phyloP scores from a whole-genome alignment of 2,888 invertebrate species.

The Dryadula phaetusa region DNA sequence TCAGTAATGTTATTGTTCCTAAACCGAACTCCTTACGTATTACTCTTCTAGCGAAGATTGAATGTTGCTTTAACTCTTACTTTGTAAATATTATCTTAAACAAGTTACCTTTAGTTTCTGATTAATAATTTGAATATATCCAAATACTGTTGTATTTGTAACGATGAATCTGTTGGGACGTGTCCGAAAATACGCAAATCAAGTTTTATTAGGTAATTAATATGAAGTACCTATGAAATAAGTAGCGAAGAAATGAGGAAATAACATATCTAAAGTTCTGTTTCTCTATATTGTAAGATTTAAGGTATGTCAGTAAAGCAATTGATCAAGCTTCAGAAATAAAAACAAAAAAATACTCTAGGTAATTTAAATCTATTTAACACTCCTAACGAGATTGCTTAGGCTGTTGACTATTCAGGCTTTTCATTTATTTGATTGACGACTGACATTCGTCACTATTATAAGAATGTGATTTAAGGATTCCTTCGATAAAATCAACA shows the following conservation, averaged over 20 bases:
- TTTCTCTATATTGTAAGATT: no score
- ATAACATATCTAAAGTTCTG: not conserved
- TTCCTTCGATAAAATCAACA: slow-evolving; percentile 50
- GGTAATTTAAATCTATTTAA: slow-evolving; percentile 10
- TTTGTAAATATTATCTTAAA: slow-evolving; percentile 27
- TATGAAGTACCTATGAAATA: not conserved
- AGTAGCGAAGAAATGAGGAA: not conserved
- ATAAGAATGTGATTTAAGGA: slow-evolving; percentile 50
- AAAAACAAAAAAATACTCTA: not conserved
- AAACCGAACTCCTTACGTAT: slow-evolving; percentile 43
- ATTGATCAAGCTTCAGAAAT: not conserved
- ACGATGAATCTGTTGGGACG: not conserved
- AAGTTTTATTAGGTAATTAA: not conserved
- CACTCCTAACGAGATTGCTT: slow-evolving; percentile 5
- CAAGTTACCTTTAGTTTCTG: slow-evolving; percentile 5
- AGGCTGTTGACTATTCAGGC: not conserved
- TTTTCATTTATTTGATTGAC: slow-evolving; percentile 49
- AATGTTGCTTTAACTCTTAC: slow-evolving; percentile 22
- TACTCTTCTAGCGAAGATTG: slow-evolving; percentile 15
- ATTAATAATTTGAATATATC: slow-evolving; percentile 17
- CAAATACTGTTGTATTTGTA: not conserved
- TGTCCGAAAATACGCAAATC: not conserved
- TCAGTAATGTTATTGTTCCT: slow-evolving; percentile 37
- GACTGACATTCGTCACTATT: slow-evolving; percentile 64
- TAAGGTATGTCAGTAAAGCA: not conserved